phyloP scores from a whole-genome alignment of 2,797 vertebrate species.

The Ataeniobius toweri region DNA sequence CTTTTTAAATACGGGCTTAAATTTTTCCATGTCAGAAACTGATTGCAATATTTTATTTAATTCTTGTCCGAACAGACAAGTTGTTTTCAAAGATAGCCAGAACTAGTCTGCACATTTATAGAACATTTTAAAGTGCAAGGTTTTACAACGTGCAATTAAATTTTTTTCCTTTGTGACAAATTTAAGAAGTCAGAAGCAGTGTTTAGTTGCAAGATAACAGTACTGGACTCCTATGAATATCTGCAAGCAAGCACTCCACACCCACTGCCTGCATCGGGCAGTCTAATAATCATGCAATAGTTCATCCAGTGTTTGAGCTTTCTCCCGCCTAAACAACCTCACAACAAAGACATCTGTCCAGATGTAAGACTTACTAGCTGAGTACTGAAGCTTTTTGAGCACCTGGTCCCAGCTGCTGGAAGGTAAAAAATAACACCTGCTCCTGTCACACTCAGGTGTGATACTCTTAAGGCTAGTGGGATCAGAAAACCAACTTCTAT shows the following conservation, averaged over 20 bases:
- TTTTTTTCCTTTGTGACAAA: not conserved
- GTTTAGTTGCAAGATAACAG: not conserved
- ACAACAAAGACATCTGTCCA: conserved; percentile 4
- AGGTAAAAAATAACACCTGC: not conserved
- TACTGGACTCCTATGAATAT: not conserved
- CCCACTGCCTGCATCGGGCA: too few relatives aligned
- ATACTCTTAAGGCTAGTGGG: not conserved
- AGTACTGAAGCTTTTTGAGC: not conserved
- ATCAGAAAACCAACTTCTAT: not conserved
- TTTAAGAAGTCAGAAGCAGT: not conserved
- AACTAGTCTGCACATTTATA: not conserved
- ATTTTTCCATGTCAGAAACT: conserved; percentile 17
- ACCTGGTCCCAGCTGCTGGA: not conserved
- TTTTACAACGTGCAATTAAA: not conserved
- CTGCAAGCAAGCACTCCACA: too few relatives aligned
- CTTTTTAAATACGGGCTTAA: not conserved
- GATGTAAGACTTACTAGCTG: not conserved
- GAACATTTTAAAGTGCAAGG: not conserved
- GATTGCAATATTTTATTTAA: not conserved
- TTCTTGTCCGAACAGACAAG: not conserved
- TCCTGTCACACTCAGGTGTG: not conserved
- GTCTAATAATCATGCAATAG: too few relatives aligned
- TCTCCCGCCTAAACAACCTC: not conserved
- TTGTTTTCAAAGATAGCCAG: not conserved
- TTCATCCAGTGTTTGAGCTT: not conserved